Conservation (phyloP, 2,113 vertebrate species). For the Thamnaconus septentrionalis region DNA sequence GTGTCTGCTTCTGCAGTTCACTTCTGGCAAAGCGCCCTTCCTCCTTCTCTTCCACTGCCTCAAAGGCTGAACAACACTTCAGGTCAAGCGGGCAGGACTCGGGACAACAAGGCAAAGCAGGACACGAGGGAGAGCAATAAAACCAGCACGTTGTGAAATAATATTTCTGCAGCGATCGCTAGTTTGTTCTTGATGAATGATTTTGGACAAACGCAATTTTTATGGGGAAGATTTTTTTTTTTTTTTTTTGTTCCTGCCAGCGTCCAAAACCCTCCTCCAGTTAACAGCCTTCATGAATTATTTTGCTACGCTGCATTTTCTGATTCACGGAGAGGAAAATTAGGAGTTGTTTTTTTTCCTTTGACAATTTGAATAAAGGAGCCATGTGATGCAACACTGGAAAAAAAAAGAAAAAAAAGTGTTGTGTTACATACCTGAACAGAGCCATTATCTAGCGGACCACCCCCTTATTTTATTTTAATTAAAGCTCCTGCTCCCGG, state of each 20-base stretch:
- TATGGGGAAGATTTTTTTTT: no score
- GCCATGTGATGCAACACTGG: conserved; percentile 32
- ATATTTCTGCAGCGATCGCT: no score
- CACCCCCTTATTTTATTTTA: conserved; percentile 63
- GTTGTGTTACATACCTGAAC: conserved; percentile 54
- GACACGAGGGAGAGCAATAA: no score
- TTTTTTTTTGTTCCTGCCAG: no score
- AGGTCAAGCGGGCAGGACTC: background rate
- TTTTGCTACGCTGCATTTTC: conserved; percentile 52
- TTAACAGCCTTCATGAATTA: conserved; percentile 57
- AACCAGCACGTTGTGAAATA: no score
- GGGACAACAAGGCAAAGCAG: conserved; percentile 20
- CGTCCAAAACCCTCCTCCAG: background rate
- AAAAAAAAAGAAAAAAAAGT: no score
- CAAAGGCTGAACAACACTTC: no score
- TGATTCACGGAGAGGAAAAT: conserved; percentile 32
- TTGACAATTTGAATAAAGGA: conserved; percentile 31
- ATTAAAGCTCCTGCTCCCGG: conserved; percentile 62
- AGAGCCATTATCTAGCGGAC: conserved; percentile 33
- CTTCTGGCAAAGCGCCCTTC: no score
- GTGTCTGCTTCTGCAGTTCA: no score
- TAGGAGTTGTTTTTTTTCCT: conserved; percentile 16
- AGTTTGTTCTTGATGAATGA: no score
- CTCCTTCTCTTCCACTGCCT: no score
- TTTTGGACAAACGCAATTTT: no score